Base-by-base conservation (phyloP, 2,113 vertebrate species). In the Oreochromis tanganicae region DNA sequence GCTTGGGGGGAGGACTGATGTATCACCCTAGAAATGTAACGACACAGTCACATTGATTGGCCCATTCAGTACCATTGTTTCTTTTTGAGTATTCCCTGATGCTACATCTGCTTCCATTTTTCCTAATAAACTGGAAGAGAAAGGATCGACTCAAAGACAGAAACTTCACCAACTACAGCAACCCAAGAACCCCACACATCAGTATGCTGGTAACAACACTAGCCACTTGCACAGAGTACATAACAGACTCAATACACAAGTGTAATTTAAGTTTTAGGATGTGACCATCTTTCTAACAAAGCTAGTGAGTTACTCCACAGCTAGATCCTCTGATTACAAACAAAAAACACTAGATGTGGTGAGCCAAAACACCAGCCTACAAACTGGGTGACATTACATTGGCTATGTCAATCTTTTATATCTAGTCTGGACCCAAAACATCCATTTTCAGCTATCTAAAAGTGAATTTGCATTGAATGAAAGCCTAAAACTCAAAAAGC, bases 401-500 rank as follows among this genome's bases (percentile, higher is more conserved):
- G 10, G 68, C 13, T 46, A 4, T 16, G 0, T 73, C 68, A 73
- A 43, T 6, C 66, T 9, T 24, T 71, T 0, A 43, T 9, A 68
- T 2, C 34, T 38, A 21, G 19, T 2, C 19, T 68, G 61, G 16
- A 66, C 5, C 32, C 0, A 66, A 68, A 41, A 0, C 19, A n/a
- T 71, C n/a, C 7, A 27, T 27, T 41, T 46, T 46, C 21, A 46
- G 8, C 14, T 4, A 46, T 73, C 14, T 46, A 7, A 73, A 73
- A 24, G 27, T 61, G 27, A 61, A 61, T 61, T 61, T 2, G 14
- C 14, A 1, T 0, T 61, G 14, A 61, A 61, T 61, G 32, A 32
- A 61, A 61, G 63, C 36, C 36, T 68, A 41, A 24, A 68, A 41
- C 63, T 68, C 19, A 68, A 21, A 48, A 68, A 68, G 57, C 57